phyloP scores from a whole-genome alignment of 2,113 vertebrate genomes.

The Cisticola juncidis region DNA sequence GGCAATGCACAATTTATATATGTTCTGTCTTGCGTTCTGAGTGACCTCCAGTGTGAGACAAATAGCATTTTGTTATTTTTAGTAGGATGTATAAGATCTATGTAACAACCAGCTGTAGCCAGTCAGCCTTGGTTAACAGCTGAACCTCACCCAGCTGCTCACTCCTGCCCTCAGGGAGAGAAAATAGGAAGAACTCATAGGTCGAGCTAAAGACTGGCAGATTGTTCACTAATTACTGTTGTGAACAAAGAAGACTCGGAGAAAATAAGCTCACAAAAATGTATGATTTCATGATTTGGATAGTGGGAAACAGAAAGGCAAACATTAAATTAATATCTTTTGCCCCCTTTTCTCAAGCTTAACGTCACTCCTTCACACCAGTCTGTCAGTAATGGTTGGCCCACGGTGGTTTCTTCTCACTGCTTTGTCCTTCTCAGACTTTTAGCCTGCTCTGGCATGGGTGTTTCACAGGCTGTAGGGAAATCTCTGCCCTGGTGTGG shows the following conservation, averaged over 20 bases:
- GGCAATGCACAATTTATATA: fast-evolving
- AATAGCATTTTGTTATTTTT: background rate
- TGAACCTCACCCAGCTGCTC: fast-evolving
- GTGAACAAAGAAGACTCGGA: background rate
- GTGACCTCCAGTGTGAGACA: background rate
- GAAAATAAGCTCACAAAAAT: background rate
- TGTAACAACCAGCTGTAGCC: background rate
- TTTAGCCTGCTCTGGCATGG: background rate
- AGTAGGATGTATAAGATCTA: background rate
- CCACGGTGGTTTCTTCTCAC: fast-evolving
- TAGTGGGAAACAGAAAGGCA: background rate
- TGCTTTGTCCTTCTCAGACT: background rate
- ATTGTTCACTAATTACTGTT: background rate
- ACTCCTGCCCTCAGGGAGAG: background rate
- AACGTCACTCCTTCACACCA: background rate
- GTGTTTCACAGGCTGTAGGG: background rate
- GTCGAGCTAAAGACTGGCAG: fast-evolving
- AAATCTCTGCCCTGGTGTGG: background rate
- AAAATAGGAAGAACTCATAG: background rate
- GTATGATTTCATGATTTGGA: background rate
- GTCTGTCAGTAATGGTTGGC: background rate
- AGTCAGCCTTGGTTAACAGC: background rate
- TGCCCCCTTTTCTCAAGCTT: background rate
- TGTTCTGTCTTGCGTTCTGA: background rate
- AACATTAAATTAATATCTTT: background rate